Evolutionary conservation across 2,797 vertebrate species (phyloP).

Genomic region (Hybognathus amarus): DNA sequence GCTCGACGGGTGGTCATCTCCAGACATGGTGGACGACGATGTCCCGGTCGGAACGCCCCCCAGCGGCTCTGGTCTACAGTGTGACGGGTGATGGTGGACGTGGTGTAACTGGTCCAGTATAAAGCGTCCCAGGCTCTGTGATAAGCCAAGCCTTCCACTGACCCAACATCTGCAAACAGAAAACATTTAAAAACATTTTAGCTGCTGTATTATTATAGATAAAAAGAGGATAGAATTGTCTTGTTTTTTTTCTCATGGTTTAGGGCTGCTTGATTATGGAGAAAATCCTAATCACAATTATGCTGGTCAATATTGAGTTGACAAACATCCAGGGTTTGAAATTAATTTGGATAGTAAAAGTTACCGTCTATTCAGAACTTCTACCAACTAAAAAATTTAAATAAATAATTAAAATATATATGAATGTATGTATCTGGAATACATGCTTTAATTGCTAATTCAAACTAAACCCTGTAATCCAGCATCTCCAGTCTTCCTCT

Average conservation of each 20-base stretch:
- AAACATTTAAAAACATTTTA: not conserved
- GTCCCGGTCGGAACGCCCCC: constrained; percentile 89
- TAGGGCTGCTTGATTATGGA: not conserved
- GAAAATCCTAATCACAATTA: not conserved
- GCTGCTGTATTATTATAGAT: not conserved
- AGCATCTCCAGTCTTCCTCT: too few species aligned
- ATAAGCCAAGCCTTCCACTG: constrained; percentile 94
- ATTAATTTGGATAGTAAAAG: too few species aligned
- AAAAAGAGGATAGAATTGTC: too few species aligned
- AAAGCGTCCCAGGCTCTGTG: constrained; percentile 94
- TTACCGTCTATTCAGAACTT: too few species aligned
- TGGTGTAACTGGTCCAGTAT: constrained; percentile 99
- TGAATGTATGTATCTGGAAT: too few species aligned
- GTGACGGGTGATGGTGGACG: constrained; percentile 95
- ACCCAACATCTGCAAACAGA: constrained; percentile 86
- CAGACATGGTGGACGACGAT: constrained; percentile 96
- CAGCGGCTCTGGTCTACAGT: constrained; percentile 91
- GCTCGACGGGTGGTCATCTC: constrained; percentile 95
- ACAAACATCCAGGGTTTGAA: not conserved
- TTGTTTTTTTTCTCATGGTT: not conserved
- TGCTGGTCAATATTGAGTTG: not conserved
- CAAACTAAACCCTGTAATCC: too few species aligned
- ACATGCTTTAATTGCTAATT: too few species aligned
- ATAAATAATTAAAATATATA: too few species aligned
- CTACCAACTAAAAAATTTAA: too few species aligned